Percentiles rank a stretch among this genome's conserved stretches.
Evolutionary conservation across 2,113 vertebrate species (phyloP).

Genomic region (Cacatua alba): DNA sequence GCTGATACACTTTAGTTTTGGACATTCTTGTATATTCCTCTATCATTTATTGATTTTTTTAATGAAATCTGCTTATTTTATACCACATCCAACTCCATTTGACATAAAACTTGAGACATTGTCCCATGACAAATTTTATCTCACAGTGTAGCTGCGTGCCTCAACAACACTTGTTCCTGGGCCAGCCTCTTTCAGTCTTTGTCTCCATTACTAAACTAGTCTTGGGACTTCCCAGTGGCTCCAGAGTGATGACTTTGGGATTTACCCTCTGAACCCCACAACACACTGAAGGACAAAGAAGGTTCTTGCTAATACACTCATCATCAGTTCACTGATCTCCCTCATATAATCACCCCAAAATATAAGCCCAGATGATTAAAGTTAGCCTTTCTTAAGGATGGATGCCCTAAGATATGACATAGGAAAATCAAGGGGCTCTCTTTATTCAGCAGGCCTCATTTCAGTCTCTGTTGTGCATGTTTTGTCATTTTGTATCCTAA

Average conservation of each 20-base stretch:
- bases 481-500: not conserved
- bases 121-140: not conserved
- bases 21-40: not conserved
- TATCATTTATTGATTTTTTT: not conserved
- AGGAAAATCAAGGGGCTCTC: not conserved
- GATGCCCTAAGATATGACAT: not conserved
- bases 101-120: not conserved
- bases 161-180: not conserved
- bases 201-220: not conserved
- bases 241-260: not conserved
- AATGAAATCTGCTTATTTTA: not conserved
- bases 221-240: not conserved
- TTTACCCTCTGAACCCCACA: not conserved
- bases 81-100: not conserved
- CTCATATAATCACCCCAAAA: not conserved
- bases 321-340: not conserved
- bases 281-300: not conserved
- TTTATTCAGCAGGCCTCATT: not conserved
- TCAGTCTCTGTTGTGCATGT: not conserved
- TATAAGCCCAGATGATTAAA: not conserved
- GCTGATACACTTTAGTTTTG: not conserved
- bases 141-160: not conserved
- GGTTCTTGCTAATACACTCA: not conserved
- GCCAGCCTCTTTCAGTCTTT: not conserved
- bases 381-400: not conserved